Conservation (phyloP, 2,113 vertebrate species). For the Psilopsiagon aurifrons region DNA sequence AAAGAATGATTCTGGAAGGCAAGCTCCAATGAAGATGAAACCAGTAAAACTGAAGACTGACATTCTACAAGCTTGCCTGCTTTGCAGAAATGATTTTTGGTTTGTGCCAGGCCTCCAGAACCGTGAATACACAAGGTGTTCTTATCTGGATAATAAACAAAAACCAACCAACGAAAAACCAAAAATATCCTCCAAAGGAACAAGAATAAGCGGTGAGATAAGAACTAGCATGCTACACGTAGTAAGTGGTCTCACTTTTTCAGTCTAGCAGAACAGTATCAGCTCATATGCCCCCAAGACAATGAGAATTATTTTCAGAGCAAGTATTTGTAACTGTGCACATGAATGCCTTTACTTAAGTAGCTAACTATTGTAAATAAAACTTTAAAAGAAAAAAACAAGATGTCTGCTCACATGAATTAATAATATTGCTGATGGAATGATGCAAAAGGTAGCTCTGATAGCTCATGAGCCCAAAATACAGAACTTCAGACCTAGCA, state of each 20-base stretch:
- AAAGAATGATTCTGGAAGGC: not conserved
- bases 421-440: not conserved
- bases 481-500: not conserved
- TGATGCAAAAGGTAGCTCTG: not conserved
- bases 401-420: not conserved
- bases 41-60: not conserved
- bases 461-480: not conserved
- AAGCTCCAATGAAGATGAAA: not conserved
- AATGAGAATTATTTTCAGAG: not conserved
- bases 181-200: not conserved
- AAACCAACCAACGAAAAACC: not conserved
- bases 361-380: not conserved
- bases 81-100: not conserved
- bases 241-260: not conserved
- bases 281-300: accelerated
- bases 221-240: not conserved
- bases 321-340: not conserved
- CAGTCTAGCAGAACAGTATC: not conserved
- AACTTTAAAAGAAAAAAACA: not conserved
- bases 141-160: not conserved
- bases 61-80: not conserved
- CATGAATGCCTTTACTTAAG: not conserved
- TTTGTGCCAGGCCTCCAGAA: not conserved
- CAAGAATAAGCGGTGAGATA: not conserved
- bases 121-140: not conserved